phyloP scores from a whole-genome alignment of 2,113 vertebrate genomes.

The Catagonus wagneri region DNA sequence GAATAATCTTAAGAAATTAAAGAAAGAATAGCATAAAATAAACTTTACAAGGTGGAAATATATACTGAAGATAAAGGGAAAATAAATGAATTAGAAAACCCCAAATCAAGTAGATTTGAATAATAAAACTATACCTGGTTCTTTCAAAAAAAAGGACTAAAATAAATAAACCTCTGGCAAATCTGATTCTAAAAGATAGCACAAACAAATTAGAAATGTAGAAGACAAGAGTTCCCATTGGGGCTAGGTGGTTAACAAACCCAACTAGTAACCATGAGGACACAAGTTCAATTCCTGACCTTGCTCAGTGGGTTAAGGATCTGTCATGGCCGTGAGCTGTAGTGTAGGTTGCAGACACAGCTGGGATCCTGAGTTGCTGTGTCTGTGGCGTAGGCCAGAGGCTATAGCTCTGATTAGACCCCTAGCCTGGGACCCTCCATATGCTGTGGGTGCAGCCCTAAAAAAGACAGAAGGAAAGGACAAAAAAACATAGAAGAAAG shows the following conservation, averaged over 20 bases:
- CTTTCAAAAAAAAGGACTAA: background rate
- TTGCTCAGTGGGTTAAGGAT: no score
- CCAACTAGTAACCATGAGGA: no score
- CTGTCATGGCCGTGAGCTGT: no score
- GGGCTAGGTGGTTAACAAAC: no score
- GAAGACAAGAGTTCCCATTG: background rate
- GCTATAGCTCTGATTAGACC: no score
- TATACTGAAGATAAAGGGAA: background rate
- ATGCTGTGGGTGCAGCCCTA: no score
- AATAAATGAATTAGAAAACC: conserved; percentile 3
- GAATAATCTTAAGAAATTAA: conserved; percentile 22
- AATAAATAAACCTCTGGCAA: background rate
- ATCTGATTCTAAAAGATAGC: background rate
- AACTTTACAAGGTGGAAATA: background rate
- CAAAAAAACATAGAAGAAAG: background rate
- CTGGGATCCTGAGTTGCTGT: no score
- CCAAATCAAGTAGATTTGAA: background rate
- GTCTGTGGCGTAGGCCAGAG: no score
- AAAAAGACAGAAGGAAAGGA: background rate
- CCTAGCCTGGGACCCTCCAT: no score
- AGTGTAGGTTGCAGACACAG: no score
- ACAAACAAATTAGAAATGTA: background rate
- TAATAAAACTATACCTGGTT: background rate
- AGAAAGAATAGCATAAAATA: background rate
- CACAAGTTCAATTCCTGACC: no score